Evolutionary conservation across 2,113 vertebrate genomes (phyloP), one percentile per base, ranked within the genome.

Genomic region (Perca flavescens): DNA sequence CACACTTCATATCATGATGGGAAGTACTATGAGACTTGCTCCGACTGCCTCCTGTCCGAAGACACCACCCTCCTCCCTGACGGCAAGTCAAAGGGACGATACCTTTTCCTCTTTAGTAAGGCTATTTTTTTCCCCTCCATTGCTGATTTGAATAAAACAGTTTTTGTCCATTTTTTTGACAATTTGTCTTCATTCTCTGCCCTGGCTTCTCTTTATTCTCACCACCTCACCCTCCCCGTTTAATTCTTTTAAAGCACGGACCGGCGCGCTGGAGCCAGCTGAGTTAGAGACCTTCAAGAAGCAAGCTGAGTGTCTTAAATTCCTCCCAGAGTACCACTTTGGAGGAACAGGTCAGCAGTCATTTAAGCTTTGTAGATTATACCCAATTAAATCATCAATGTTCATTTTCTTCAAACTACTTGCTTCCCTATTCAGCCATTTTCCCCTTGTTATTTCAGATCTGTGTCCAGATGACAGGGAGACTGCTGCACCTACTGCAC

Each of bases 1-100:
- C 93, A 94, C 85, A 93, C 93, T 63, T 94, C 93, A 25, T 94
- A 93, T 65, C 94, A 94, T 10, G 94, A 94, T 31, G 94, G 93
- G 21, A 94, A 94, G 53, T 94, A 91, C 78, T 94, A 94, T 9
- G 91, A 92, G 79, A 92, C 93, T 4, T 94, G 94, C 22, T 12
- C 79, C 0, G 90, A 93, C 79, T 94, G 94, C 47, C 90, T 94
- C 3, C 80, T 94, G 64, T 94, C 94, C 5, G 93, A 93, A 77
- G 94, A 94, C 88, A 94, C 90, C 54, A 93, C 88, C 34, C 49
- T 94, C 36, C 89, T 94, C 9, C 91, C 93, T 2, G 93, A 94
- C 1, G 87, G 92, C 64, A 85, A 89, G 50, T 84, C 93, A 10
- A 94, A 91, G 73, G 94, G 93, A 54, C 84, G 93, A 36, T 94